Percentiles rank a stretch among this genome's conserved stretches.
Conservation (phyloP, 2,888 invertebrate species). For the Hyposoter didymator region DNA sequence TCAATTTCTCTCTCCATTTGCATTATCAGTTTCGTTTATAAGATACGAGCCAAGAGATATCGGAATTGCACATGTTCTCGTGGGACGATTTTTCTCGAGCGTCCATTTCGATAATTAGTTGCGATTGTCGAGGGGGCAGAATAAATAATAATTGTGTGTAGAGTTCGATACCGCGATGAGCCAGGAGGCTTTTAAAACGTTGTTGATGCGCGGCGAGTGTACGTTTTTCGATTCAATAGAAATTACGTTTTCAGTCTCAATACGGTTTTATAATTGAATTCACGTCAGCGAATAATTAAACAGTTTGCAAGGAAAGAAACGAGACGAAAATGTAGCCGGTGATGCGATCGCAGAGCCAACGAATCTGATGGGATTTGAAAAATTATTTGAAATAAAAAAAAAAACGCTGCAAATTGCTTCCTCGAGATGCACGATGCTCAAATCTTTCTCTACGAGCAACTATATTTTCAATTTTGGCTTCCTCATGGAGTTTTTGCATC, state of each 20-base stretch:
- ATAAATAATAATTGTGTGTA: background rate
- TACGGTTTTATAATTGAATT: background rate
- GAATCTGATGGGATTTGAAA: background rate
- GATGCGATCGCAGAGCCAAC: background rate
- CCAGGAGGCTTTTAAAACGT: background rate
- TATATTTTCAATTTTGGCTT: too few species aligned
- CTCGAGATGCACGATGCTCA: too few species aligned
- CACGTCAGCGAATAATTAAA: background rate
- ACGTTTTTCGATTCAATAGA: background rate
- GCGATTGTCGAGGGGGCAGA: background rate
- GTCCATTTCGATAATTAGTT: background rate
- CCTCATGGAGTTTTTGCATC: too few species aligned
- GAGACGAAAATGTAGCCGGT: background rate
- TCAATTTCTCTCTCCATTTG: background rate
- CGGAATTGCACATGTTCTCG: background rate
- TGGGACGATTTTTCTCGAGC: background rate
- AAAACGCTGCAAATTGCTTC: too few species aligned
- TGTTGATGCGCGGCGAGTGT: background rate
- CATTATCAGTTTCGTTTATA: slow-evolving; percentile 18
- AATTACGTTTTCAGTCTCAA: background rate
- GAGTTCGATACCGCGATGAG: background rate
- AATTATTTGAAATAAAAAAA: background rate
- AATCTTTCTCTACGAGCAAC: too few species aligned
- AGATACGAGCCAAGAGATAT: background rate
- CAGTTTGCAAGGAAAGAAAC: background rate